Evolutionary conservation across 2,113 vertebrate genomes (phyloP).

Genomic region (Myotis yumanensis): DNA sequence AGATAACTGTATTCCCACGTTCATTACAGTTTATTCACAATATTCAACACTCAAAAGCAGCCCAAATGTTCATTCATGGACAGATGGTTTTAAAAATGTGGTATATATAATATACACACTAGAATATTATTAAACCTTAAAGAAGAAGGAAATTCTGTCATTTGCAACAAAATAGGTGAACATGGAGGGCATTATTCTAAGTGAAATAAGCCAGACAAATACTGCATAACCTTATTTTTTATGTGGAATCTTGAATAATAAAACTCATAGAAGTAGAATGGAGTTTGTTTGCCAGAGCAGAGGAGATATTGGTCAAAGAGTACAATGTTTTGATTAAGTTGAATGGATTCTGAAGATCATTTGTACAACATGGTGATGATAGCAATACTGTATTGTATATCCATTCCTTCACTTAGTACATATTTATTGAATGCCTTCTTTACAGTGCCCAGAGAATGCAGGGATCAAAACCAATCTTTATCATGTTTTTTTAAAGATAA

Average conservation of each 20-base stretch:
- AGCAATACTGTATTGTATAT: not conserved
- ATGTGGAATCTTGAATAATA: not conserved
- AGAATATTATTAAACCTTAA: not conserved
- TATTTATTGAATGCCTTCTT: not conserved
- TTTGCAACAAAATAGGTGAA: not conserved
- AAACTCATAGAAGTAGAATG: not conserved
- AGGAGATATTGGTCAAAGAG: not conserved
- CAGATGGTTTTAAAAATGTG: not conserved
- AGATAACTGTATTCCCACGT: not conserved
- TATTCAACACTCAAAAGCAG: not conserved
- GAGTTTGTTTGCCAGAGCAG: not conserved
- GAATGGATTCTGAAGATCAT: not conserved
- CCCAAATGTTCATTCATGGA: not conserved
- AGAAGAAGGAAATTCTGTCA: not conserved
- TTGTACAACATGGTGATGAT: not conserved
- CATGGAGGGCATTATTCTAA: not conserved
- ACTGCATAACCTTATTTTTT: not conserved
- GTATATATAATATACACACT: not conserved
- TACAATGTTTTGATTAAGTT: not conserved
- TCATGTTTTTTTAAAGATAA: not conserved
- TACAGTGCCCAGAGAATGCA: not conserved
- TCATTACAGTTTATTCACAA: not conserved
- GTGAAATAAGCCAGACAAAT: not conserved
- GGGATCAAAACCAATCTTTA: not conserved
- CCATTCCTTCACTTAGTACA: not conserved